Evolutionary conservation across 2,113 vertebrate species (phyloP).

Genomic region (Glareola pratincola): DNA sequence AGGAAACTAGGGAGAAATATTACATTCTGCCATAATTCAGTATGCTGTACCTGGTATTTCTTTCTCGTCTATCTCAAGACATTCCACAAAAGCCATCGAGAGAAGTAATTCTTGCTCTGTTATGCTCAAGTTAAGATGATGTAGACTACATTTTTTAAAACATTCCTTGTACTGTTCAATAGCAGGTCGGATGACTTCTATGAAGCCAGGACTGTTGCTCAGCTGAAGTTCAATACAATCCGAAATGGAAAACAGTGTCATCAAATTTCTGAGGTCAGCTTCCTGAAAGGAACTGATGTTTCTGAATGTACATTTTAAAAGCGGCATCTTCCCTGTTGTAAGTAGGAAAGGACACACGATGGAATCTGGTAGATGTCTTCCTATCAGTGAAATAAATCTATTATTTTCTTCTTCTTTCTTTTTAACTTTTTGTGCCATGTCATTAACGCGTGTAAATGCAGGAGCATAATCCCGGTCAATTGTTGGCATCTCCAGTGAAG

Average conservation of each 20-base stretch:
- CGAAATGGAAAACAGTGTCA: slow-evolving; percentile 4
- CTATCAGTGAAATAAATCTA: neutral
- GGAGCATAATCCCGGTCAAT: neutral
- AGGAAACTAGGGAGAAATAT: neutral
- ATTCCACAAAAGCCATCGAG: neutral
- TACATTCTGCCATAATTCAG: neutral
- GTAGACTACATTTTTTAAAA: neutral
- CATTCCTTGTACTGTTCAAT: neutral
- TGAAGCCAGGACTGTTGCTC: neutral
- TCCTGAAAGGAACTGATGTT: neutral
- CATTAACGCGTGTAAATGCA: neutral
- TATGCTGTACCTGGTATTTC: neutral
- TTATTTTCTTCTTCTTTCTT: neutral
- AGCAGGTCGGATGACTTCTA: neutral
- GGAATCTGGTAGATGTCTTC: neutral
- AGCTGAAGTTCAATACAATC: slow-evolving; percentile 14
- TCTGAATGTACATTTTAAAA: neutral
- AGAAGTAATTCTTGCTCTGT: neutral
- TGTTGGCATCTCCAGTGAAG: neutral
- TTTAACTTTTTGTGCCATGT: neutral
- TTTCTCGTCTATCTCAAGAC: neutral
- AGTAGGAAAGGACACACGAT: neutral
- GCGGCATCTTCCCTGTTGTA: neutral
- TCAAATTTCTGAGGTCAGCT: neutral
- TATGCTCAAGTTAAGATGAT: neutral